Percentiles rank a stretch among this genome's conserved stretches.
These are phyloP conservation scores for Stegodyphus mimosarum DNA, from an alignment of 1,140 invertebrate genomes.

Conservation along the genomic window DNA sequence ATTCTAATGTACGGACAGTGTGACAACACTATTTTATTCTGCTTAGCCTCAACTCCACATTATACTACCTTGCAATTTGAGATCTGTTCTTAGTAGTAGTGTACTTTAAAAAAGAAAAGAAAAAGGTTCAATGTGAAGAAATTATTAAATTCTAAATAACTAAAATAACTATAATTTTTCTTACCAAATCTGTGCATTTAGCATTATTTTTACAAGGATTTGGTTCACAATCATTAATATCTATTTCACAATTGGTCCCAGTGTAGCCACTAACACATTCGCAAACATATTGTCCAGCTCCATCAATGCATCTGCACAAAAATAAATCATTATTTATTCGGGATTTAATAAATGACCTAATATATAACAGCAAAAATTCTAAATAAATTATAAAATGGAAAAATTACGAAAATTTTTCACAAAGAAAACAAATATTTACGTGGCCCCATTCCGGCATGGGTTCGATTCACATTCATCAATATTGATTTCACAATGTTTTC, in stretches of 20 bases:
- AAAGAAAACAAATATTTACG: conserved; percentile 73
- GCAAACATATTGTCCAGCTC: conserved; percentile 87
- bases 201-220: conserved; percentile 89
- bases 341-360: neutral
- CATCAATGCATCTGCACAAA: conserved; percentile 75
- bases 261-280: conserved; percentile 90
- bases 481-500: conserved; percentile 82
- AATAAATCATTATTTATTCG: neutral
- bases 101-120: too few relatives aligned
- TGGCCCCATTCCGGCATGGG: conserved; percentile 88
- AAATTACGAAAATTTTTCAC: too few relatives aligned
- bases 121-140: too few relatives aligned
- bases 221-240: conserved; percentile 88
- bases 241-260: conserved; percentile 88
- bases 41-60: too few relatives aligned
- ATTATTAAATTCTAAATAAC: too few relatives aligned
- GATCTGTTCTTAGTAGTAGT: too few relatives aligned
- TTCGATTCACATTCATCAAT: conserved; percentile 89
- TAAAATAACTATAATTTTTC: too few relatives aligned
- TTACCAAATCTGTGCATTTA: conserved; percentile 91
- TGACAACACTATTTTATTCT: too few relatives aligned
- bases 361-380: neutral
- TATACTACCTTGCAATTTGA: too few relatives aligned
- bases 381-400: neutral
- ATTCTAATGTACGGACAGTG: too few relatives aligned